phyloP scores from a whole-genome alignment of 2,113 vertebrate genomes.

The Chionodraco myersi region DNA sequence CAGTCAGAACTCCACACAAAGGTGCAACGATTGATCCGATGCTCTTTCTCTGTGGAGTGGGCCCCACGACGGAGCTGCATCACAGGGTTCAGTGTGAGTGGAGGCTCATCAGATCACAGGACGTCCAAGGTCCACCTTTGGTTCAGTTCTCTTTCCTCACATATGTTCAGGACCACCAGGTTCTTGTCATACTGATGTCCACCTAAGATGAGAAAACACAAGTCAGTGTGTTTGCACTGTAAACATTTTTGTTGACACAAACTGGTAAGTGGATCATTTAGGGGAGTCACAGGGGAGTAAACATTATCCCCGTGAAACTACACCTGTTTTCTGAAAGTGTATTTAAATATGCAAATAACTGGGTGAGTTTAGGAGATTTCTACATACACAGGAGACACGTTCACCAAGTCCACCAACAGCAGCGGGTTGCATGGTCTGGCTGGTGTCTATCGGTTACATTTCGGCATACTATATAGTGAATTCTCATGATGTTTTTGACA shows the following conservation, averaged over 20 bases:
- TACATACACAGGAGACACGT: too few species aligned
- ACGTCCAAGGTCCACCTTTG: constrained; percentile 92
- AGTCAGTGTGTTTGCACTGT: not conserved
- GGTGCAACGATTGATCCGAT: constrained; percentile 12
- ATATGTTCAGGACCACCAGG: constrained; percentile 90
- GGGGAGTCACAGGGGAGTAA: too few species aligned
- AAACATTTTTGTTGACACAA: not conserved
- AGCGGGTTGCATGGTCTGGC: too few species aligned
- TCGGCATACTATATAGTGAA: too few species aligned
- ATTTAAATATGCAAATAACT: too few species aligned
- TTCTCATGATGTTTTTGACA: too few species aligned
- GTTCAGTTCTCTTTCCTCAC: constrained; percentile 81
- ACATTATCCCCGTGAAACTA: too few species aligned
- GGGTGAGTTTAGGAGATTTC: too few species aligned
- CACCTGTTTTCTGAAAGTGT: too few species aligned
- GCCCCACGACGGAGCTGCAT: constrained; percentile 13
- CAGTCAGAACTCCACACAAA: not conserved
- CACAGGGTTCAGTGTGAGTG: not conserved
- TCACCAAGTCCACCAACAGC: too few species aligned
- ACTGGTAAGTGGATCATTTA: not conserved
- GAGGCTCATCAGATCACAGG: constrained; percentile 75
- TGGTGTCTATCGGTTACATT: too few species aligned
- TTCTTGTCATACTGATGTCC: constrained; percentile 91
- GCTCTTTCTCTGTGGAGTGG: not conserved
- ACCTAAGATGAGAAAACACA: constrained; percentile 77